phyloP scores from a whole-genome alignment of 2,797 vertebrate genomes.

The Alca torda region DNA sequence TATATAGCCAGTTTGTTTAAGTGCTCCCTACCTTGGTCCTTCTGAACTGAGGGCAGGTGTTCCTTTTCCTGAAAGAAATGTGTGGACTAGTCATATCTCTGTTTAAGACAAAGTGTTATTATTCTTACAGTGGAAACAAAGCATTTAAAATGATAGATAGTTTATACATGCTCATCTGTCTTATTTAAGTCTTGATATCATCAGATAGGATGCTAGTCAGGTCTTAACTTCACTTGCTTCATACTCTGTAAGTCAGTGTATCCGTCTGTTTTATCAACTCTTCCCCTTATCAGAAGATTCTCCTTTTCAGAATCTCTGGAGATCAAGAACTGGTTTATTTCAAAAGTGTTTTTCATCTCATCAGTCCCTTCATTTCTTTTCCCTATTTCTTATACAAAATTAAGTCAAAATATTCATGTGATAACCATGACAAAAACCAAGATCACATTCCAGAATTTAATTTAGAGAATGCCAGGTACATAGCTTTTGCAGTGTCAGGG shows the following conservation, averaged over 20 bases:
- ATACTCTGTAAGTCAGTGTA: not conserved
- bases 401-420: not conserved
- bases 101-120: not conserved
- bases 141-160: not conserved
- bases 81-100: not conserved
- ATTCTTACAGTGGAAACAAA: not conserved
- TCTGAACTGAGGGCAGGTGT: not conserved
- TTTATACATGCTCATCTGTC: not conserved
- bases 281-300: not conserved
- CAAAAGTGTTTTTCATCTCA: not conserved
- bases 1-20: not conserved
- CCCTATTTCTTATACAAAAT: not conserved
- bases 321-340: not conserved
- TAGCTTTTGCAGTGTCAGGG: not conserved
- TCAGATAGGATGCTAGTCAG: not conserved
- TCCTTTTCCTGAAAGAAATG: not conserved
- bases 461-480: not conserved
- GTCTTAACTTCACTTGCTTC: not conserved
- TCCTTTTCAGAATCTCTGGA: not conserved
- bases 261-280: not conserved
- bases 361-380: not conserved
- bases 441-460: not conserved
- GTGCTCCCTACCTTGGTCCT: not conserved
- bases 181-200: not conserved
- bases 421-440: not conserved